Evolutionary conservation across 2,888 invertebrate species (phyloP), one percentile per base, ranked within the genome.

Genomic region (Notocelia uddmanniana): DNA sequence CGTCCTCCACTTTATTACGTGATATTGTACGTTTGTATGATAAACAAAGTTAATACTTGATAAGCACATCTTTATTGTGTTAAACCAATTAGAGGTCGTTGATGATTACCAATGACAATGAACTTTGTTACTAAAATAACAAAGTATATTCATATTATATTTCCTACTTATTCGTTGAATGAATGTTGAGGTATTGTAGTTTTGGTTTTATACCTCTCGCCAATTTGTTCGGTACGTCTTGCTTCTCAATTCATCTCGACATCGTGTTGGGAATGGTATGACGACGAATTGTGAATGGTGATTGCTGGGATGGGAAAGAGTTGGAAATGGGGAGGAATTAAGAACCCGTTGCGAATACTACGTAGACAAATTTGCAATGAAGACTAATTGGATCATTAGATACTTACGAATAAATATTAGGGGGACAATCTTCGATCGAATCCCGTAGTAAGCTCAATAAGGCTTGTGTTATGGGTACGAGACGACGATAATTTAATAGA

Each of bases 41-140:
- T 45, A 59, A 71, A 66, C 31, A 52, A 34, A 48, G 15, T 54
- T 52, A 66, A 45, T 41, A n/a, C 52, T 34, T 50, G 70, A 71
- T 71, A 71, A 70, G 11, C 31, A 59, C 41, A 57, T 57, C 13
- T 64, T 69, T 64, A 55, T 62, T 67, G 54, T 60, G 26, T 71
- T 37, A 54, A 26, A 67, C 60, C 71, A 60, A 67, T 72, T 67
- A 55, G 26, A 72, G 66, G 67, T 62, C 71, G 31, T 48, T 60
- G 67, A 67, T 72, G 37, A 72, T 50, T 15, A 55, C 26, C 59
- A 60, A 15, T 19, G 48, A 55, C 71, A 60, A 19, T 67, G 71
- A 67, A 67, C 67, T 72, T 72, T 72, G 71, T 48, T 55, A 67
- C 67, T 60, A 55, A 26, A 37, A 64, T 23, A 59, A 59, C 57